Conservation (phyloP, 2,888 invertebrate genomes). For the Ectemnius continuus region DNA sequence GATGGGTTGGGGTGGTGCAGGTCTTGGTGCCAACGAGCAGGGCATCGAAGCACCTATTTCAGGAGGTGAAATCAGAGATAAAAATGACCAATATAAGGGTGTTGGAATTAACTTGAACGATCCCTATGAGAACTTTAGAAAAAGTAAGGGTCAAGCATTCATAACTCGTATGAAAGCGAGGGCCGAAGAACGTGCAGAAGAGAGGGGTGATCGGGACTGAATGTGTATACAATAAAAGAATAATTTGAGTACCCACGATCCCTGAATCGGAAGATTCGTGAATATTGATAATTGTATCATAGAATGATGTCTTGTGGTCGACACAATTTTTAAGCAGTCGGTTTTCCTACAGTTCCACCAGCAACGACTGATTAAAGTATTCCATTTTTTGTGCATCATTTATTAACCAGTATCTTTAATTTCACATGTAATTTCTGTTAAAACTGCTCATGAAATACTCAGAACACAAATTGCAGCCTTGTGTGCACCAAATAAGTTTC, state of each 20-base stretch:
- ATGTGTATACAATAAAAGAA: slow-evolving; percentile 31
- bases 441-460: too few species aligned
- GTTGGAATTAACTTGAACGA: slow-evolving; percentile 95
- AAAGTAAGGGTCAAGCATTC: slow-evolving; percentile 96
- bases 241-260: slow-evolving; percentile 35
- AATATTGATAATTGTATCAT: slow-evolving; percentile 32
- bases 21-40: slow-evolving; percentile 95
- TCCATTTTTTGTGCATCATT: background rate
- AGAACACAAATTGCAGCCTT: slow-evolving; percentile 11
- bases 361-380: background rate
- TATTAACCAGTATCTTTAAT: too few species aligned
- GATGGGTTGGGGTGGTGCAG: slow-evolving; percentile 99
- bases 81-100: slow-evolving; percentile 96
- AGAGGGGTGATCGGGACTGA: slow-evolving; percentile 77
- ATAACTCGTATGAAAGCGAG: slow-evolving; percentile 95
- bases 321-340: slow-evolving; percentile 28
- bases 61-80: slow-evolving; percentile 93
- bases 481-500: slow-evolving; percentile 29
- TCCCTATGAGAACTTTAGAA: slow-evolving; percentile 98
- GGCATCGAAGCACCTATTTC: slow-evolving; percentile 97
- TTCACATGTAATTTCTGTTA: too few species aligned
- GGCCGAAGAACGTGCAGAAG: slow-evolving; percentile 85
- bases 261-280: slow-evolving; percentile 28
- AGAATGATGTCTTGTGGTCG: slow-evolving; percentile 33
- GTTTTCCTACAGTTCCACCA: slow-evolving; percentile 6